These are phyloP conservation scores for Coptotermes formosanus DNA, from an alignment of 1,140 invertebrate species.

Conservation along the genomic window DNA sequence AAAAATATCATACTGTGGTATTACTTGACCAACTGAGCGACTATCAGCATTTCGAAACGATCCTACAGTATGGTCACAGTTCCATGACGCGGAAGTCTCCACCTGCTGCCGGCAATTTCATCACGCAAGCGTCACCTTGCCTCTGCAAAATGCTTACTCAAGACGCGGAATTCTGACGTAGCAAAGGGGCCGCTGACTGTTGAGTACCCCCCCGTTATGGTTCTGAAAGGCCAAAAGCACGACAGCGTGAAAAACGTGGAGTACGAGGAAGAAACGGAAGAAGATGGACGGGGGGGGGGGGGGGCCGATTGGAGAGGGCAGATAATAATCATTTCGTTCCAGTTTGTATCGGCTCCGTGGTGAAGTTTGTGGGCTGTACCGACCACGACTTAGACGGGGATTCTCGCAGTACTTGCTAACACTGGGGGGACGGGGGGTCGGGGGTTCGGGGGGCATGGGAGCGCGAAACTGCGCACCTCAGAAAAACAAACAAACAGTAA, in stretches of 20 bases:
- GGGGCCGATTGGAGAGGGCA: not conserved
- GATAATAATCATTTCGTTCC: conserved; percentile 14
- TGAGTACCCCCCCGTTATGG: not conserved
- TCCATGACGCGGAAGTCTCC: no score
- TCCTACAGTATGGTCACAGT: no score
- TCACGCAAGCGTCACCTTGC: no score
- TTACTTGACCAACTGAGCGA: no score
- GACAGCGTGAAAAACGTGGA: not conserved
- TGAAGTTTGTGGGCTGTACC: not conserved
- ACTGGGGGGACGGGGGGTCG: not conserved
- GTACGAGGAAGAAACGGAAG: not conserved
- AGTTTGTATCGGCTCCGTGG: not conserved
- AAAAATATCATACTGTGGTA: no score
- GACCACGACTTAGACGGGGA: not conserved
- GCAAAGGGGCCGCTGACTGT: not conserved
- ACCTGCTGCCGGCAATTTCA: no score
- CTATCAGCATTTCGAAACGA: no score
- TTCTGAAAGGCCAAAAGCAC: not conserved
- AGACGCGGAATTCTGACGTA: not conserved
- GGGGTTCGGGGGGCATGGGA: not conserved
- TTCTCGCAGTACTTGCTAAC: not conserved
- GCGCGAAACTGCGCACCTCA: no score
- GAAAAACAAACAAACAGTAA: no score
- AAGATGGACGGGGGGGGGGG: not conserved
- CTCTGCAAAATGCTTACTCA: no score